A percentile compares a stretch with the other conserved stretches of the same genome.
These are phyloP conservation scores for Meiosimyza platycephala DNA, from an alignment of 2,888 invertebrate genomes.

Conservation along the genomic window DNA sequence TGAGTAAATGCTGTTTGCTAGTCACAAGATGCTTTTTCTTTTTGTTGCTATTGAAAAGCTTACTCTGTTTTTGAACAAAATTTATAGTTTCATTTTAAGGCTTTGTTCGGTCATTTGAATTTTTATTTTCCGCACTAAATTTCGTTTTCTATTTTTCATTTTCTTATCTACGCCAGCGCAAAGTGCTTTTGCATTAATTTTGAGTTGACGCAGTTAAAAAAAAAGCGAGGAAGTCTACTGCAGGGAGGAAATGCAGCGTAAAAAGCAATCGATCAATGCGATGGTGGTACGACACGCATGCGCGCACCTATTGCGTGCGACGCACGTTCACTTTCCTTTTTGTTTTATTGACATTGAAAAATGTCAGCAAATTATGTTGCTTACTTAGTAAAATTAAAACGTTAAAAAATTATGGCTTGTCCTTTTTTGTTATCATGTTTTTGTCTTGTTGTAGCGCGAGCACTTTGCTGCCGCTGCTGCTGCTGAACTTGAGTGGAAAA, in stretches of 20 bases:
- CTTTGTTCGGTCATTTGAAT: not conserved
- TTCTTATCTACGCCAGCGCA: not conserved
- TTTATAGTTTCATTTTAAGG: constrained; percentile 3
- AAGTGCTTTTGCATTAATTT: constrained; percentile 26
- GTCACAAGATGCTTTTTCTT: too few species aligned
- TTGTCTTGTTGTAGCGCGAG: not conserved
- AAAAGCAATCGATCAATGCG: constrained; percentile 15
- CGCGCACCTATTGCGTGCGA: too few species aligned
- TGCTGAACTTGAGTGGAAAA: not conserved
- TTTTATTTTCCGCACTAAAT: not conserved
- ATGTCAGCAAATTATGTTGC: not conserved
- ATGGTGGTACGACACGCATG: constrained; percentile 14
- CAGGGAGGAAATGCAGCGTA: not conserved
- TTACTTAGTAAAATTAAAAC: not conserved
- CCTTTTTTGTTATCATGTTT: not conserved
- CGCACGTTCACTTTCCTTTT: constrained; percentile 21
- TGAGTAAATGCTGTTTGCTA: too few species aligned
- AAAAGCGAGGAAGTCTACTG: not conserved
- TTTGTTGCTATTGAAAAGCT: too few species aligned
- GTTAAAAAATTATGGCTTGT: not conserved
- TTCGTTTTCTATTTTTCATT: not conserved
- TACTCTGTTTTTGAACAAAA: not conserved
- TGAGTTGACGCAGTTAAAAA: not conserved
- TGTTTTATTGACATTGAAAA: constrained; percentile 24
- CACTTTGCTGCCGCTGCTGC: too few species aligned